Percentiles rank a stretch among this genome's conserved stretches.
Evolutionary conservation across 2,797 vertebrate species (phyloP).

Genomic region (Hyperoplus immaculatus): DNA sequence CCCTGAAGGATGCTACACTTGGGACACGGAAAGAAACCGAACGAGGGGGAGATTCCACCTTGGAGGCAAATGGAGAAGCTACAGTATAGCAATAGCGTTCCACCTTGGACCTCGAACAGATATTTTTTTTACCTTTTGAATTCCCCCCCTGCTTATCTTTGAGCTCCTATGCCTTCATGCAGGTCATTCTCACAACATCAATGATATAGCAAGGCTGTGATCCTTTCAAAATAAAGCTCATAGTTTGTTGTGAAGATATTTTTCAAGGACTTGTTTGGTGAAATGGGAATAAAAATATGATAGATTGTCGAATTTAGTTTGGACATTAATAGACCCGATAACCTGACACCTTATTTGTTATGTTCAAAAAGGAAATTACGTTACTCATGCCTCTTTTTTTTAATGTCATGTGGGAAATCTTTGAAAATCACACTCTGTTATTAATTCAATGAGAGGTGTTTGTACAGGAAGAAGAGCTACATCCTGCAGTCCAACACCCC

Average conservation of each 20-base stretch:
- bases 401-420: too few relatives aligned
- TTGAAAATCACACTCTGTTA: constrained; percentile 17
- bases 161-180: constrained; percentile 14
- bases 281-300: too few relatives aligned
- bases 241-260: too few relatives aligned
- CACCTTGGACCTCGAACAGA: background rate
- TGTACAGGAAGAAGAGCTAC: constrained; percentile 37
- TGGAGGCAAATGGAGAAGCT: constrained; percentile 1
- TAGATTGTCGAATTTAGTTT: too few relatives aligned
- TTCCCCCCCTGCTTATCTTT: constrained; percentile 14
- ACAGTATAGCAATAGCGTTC: background rate
- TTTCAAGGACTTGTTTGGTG: too few relatives aligned
- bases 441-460: constrained; percentile 55
- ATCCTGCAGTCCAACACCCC: constrained; percentile 8
- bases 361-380: too few relatives aligned
- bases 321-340: too few relatives aligned
- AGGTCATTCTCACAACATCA: too few relatives aligned
- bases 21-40: constrained; percentile 40
- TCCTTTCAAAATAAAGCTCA: too few relatives aligned
- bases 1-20: constrained; percentile 41
- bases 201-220: too few relatives aligned
- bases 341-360: too few relatives aligned
- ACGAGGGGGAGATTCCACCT: constrained; percentile 36
- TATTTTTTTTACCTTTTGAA: constrained; percentile 11
- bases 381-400: too few relatives aligned